phyloP scores from a whole-genome alignment of 2,113 vertebrate genomes.

The Nycticryphes semicollaris region DNA sequence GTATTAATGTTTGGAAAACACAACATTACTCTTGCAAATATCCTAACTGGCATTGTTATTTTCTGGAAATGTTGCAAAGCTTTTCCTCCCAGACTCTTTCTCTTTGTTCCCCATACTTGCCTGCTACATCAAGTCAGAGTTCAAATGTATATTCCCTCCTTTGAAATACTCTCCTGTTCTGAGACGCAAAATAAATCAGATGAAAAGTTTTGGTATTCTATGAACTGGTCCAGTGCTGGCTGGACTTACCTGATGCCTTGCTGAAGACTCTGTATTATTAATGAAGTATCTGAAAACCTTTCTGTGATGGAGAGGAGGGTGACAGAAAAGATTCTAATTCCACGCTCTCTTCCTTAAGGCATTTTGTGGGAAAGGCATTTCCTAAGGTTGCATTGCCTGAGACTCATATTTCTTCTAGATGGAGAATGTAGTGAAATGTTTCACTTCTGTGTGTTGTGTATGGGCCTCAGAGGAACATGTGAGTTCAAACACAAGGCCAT shows the following conservation, averaged over 20 bases:
- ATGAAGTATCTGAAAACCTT: neutral
- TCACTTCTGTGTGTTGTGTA: accelerated
- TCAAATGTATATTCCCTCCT: neutral
- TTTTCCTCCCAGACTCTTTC: neutral
- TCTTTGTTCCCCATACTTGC: neutral
- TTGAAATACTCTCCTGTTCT: neutral
- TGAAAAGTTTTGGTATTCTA: neutral
- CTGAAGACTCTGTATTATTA: neutral
- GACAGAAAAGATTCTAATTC: neutral
- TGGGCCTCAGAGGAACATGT: neutral
- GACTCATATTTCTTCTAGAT: neutral
- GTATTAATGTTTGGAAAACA: neutral
- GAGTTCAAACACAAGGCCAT: neutral
- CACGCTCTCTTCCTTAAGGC: neutral
- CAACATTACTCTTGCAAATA: neutral
- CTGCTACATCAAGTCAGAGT: neutral
- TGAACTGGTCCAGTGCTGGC: neutral
- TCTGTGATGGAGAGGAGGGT: neutral
- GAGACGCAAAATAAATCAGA: neutral
- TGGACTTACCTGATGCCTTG: neutral
- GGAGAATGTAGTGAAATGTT: neutral
- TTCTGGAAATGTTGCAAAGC: neutral
- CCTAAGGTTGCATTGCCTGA: neutral
- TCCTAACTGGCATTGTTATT: neutral
- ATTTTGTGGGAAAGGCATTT: neutral